Percentiles rank a stretch among this genome's conserved stretches.
phyloP scores from a whole-genome alignment of 2,113 vertebrate genomes.

The Thalassarche chlororhynchos region DNA sequence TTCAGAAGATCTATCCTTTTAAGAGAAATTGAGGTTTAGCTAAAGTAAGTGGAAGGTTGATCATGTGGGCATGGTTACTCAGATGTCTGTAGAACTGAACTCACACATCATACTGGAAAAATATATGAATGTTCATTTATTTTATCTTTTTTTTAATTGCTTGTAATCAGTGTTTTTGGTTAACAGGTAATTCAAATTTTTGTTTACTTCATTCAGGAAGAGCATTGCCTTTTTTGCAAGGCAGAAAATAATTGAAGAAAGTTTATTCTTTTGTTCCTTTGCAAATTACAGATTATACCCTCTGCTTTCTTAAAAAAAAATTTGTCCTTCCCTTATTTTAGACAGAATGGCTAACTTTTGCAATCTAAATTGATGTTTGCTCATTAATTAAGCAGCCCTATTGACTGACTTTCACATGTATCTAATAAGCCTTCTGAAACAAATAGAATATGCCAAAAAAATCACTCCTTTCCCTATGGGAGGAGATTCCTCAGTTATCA shows the following conservation, averaged over 20 bases:
- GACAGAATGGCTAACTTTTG: not conserved
- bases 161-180: not conserved
- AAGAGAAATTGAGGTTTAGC: not conserved
- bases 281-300: not conserved
- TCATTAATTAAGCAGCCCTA: not conserved
- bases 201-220: not conserved
- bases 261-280: not conserved
- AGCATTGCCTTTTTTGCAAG: not conserved
- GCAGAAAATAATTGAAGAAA: not conserved
- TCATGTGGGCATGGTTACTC: not conserved
- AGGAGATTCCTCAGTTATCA: slow-evolving; percentile 56
- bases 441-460: not conserved
- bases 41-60: not conserved
- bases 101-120: not conserved
- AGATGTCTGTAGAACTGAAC: not conserved
- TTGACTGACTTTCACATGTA: not conserved
- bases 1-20: not conserved
- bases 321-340: not conserved
- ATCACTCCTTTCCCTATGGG: not conserved
- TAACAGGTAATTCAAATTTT: not conserved
- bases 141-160: not conserved
- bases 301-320: not conserved
- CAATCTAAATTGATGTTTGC: not conserved
- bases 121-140: not conserved
- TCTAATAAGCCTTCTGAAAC: slow-evolving; percentile 16